Percentiles rank a stretch among this genome's conserved stretches.
Conservation (phyloP, 37 sponge, comb jelly and placozoan species). For the Theonella swinhoei region DNA sequence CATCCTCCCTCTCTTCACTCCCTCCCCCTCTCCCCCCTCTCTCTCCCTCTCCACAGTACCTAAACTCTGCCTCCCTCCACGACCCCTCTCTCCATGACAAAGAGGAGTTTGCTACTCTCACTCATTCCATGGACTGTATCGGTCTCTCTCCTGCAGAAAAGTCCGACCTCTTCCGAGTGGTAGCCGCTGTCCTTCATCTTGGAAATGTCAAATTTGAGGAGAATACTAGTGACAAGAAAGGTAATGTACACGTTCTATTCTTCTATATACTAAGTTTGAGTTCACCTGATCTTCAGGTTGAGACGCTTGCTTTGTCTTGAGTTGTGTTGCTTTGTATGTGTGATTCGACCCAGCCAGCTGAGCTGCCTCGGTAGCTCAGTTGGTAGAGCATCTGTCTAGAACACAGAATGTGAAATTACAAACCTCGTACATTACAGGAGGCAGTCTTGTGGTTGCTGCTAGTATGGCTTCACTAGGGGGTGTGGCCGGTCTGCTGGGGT, state of each 20-base stretch:
- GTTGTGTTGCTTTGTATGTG: too few species aligned
- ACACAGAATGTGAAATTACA: too few species aligned
- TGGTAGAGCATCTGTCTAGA: too few species aligned
- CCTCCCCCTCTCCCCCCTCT: too few species aligned
- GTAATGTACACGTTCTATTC: slow-evolving; percentile 2
- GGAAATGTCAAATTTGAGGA: slow-evolving; percentile 94
- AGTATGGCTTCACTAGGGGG: slow-evolving; percentile 35
- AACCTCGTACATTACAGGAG: too few species aligned
- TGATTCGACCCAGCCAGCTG: too few species aligned
- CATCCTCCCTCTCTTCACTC: background rate
- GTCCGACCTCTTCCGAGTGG: slow-evolving; percentile 74
- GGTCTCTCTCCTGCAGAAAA: slow-evolving; percentile 77
- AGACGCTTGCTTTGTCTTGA: too few species aligned
- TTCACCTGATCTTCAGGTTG: too few species aligned
- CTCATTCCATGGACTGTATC: slow-evolving; percentile 83
- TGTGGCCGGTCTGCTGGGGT: slow-evolving; percentile 72
- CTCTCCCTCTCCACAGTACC: slow-evolving; percentile 44
- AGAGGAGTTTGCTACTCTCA: slow-evolving; percentile 64
- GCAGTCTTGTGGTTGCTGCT: slow-evolving; percentile 56
- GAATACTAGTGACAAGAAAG: slow-evolving; percentile 72
- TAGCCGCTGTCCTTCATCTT: slow-evolving; percentile 87
- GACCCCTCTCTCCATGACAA: slow-evolving; percentile 66
- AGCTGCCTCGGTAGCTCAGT: too few species aligned
- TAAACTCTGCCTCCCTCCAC: slow-evolving; percentile 63
- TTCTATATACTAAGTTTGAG: too few species aligned